Conservation (phyloP, 2,888 invertebrate species). For the Drosophila kambysellisi region DNA sequence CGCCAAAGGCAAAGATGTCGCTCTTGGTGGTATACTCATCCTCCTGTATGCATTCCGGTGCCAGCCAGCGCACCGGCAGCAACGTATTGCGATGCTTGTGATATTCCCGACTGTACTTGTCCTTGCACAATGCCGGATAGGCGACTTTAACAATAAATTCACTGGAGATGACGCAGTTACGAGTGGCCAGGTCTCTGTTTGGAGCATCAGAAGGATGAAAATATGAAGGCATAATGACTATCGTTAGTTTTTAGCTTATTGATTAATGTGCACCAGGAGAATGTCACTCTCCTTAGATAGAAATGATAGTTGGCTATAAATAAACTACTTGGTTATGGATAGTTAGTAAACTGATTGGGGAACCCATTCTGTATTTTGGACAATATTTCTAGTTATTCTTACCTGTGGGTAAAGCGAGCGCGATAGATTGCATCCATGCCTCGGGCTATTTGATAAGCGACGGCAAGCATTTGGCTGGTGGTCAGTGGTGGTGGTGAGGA, state of each 20-base stretch:
- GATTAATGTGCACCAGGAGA: conserved; percentile 2
- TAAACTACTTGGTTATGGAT: background rate
- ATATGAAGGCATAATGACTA: conserved; percentile 37
- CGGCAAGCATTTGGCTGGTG: conserved; percentile 88
- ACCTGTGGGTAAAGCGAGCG: conserved; percentile 92
- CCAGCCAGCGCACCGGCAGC: conserved; percentile 95
- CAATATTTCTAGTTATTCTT: conserved; percentile 29
- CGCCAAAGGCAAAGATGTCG: conserved; percentile 96
- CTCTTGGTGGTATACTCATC: conserved; percentile 96
- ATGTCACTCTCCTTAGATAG: too few species aligned
- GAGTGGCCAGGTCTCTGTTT: conserved; percentile 92
- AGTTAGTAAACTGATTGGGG: background rate
- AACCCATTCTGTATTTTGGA: background rate
- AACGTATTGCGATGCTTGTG: conserved; percentile 93
- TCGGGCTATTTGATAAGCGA: conserved; percentile 91
- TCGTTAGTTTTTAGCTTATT: conserved; percentile 10
- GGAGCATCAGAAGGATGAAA: conserved; percentile 4
- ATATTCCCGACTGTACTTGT: conserved; percentile 96
- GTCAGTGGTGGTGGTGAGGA: conserved; percentile 87
- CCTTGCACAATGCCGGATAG: conserved; percentile 91
- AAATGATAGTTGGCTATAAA: background rate
- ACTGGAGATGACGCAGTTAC: conserved; percentile 95
- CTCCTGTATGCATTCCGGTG: conserved; percentile 94
- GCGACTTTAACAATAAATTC: conserved; percentile 93
- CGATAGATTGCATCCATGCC: conserved; percentile 93